Evolutionary conservation across 1,140 invertebrate genomes (phyloP).

Genomic region (Drosophila takahashii): DNA sequence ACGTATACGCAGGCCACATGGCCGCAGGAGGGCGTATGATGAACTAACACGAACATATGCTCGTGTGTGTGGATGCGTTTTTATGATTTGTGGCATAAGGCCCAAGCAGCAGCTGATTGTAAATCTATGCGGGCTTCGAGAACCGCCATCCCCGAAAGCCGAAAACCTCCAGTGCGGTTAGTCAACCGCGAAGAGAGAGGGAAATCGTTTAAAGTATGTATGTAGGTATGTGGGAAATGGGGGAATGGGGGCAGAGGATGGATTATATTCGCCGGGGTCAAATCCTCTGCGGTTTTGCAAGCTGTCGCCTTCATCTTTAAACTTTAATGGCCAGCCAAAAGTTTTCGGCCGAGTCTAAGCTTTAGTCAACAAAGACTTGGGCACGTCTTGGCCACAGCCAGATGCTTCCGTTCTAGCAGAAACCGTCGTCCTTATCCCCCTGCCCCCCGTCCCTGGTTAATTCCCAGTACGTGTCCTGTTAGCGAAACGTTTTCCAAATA

Average conservation of each 20-base stretch:
- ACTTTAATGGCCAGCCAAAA: constrained; percentile 73
- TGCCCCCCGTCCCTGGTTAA: constrained; percentile 47
- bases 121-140: constrained; percentile 65
- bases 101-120: constrained; percentile 68
- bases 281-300: constrained; percentile 57
- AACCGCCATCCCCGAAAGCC: not conserved
- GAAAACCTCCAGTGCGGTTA: constrained; percentile 48
- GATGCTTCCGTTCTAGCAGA: constrained; percentile 36
- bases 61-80: constrained; percentile 63
- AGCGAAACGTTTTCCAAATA: constrained; percentile 76
- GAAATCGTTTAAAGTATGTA: constrained; percentile 36
- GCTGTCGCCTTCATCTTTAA: constrained; percentile 81
- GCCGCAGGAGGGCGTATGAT: constrained; percentile 39
- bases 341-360: constrained; percentile 53
- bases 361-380: constrained; percentile 64
- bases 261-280: constrained; percentile 42
- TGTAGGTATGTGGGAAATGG: not conserved
- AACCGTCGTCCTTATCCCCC: constrained; percentile 4
- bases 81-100: constrained; percentile 78
- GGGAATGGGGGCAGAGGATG: constrained; percentile 15
- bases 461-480: constrained; percentile 77
- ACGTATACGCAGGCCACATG: constrained; percentile 69
- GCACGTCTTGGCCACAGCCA: constrained; percentile 63
- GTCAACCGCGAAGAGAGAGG: constrained; percentile 25
- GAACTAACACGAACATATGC: constrained; percentile 45